Evolutionary conservation across 2,888 invertebrate species (phyloP).

Genomic region (Cataglyphis cursor): DNA sequence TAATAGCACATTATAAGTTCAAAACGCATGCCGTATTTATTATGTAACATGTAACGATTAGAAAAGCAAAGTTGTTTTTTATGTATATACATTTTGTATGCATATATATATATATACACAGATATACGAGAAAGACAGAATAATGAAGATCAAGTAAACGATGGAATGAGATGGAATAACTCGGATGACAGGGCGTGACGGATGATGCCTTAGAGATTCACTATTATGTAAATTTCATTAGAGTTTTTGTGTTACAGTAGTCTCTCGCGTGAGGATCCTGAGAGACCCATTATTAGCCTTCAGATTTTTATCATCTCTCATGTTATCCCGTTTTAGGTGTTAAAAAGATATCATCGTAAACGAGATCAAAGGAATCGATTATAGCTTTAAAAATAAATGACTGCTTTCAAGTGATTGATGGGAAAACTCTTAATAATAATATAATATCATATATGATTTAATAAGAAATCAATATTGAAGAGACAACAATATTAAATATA

Average conservation of each 20-base stretch:
- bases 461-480: neutral
- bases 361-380: neutral
- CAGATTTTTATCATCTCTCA: conserved; percentile 56
- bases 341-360: conserved; percentile 56
- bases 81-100: neutral
- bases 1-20: neutral
- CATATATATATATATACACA: neutral
- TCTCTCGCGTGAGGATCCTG: conserved; percentile 38
- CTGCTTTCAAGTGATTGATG: neutral
- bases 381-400: conserved; percentile 13
- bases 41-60: neutral
- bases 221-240: conserved; percentile 80
- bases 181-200: conserved; percentile 72
- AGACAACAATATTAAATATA: conserved; percentile 16
- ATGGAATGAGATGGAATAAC: conserved; percentile 62
- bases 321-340: conserved; percentile 51
- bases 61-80: neutral
- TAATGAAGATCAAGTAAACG: conserved; percentile 59
- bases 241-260: conserved; percentile 69
- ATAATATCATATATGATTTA: neutral
- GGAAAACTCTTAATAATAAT: neutral
- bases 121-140: neutral
- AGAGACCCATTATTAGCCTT: conserved; percentile 69
- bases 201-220: conserved; percentile 71
- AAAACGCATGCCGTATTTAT: neutral